These are phyloP conservation scores for Mythimna lalbum DNA, from an alignment of 2,888 invertebrate species.

Conservation along the genomic window DNA sequence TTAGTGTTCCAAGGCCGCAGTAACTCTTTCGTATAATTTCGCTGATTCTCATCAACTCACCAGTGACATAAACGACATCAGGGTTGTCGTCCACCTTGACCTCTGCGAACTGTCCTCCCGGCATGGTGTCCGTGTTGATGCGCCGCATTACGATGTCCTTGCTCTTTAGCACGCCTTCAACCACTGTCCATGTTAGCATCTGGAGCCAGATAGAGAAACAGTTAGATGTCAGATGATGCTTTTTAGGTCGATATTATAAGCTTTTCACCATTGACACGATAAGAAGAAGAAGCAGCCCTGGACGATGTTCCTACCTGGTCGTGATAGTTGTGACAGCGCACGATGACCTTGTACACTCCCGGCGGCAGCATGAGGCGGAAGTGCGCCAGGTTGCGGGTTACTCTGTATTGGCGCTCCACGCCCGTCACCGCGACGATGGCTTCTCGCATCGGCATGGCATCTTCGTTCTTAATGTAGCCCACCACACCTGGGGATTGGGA, in stretches of 20 bases:
- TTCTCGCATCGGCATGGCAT: constrained; percentile 92
- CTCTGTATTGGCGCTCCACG: constrained; percentile 89
- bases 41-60: constrained; percentile 66
- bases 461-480: constrained; percentile 93
- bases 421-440: constrained; percentile 93
- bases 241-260: not conserved
- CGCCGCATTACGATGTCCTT: constrained; percentile 78
- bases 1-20: no score
- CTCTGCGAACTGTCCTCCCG: constrained; percentile 76
- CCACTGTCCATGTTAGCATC: constrained; percentile 81
- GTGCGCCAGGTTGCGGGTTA: constrained; percentile 93
- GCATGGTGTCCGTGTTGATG: constrained; percentile 74
- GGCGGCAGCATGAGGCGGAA: constrained; percentile 93
- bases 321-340: constrained; percentile 92
- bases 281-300: no score
- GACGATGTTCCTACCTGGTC: no score
- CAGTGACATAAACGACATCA: constrained; percentile 77
- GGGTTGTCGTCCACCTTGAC: constrained; percentile 73
- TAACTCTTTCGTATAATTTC: no score
- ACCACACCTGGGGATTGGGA: constrained; percentile 89
- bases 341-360: constrained; percentile 92
- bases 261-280: no score
- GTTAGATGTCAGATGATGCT: not conserved
- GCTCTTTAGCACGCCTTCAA: constrained; percentile 78
- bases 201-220: constrained; percentile 46